Base-by-base conservation (phyloP, 1,140 invertebrate species). In the Drosophila azteca region DNA sequence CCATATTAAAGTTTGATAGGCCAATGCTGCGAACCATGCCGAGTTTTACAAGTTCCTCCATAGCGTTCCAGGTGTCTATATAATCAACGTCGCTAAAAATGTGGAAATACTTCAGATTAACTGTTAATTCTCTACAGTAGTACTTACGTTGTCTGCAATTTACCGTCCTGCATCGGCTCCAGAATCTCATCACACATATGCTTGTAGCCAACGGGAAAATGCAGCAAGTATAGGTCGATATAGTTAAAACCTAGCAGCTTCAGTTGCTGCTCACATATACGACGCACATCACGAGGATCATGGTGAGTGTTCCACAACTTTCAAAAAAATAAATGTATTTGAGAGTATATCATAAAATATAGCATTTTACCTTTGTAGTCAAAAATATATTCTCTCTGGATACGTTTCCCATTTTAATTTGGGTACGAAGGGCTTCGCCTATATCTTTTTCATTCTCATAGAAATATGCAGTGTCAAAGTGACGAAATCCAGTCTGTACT, bases 311-410 rank as follows among this genome's bases (percentile, higher is more conserved):
- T 95, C 95, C 95, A 96, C 3, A 95, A 79, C 94, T 96, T 67
- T 11, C 91, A 29, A 35, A 50, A 20, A 3, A 4, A 22, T 4
- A 15, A 26, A 51, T 15, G 9, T 17, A 1, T 1, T 2, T n/a
- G 8, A 9, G 24, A 6, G 13, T 2, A 20, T 26, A 15, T 17
- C 2, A 44, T 15, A 20, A 44, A 43, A 17, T 2, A 9, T 11
- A 9, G 5, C 7, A 2, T 66, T 48, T 88, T 90, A 96, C 95
- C 93, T 96, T 97, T 8, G 94, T 95, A 1, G 94, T 94, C 52
- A 99, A 93, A 91, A 97, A 98, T 1, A 99, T 71, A 49, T 99
- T 97, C 78, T 98, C 95, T 72, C 98, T 93, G 69, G 94, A 95
- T 5, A 97, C 93, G 2, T 92, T 93, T 5, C 96, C 96, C 75